Evolutionary conservation across 2,113 vertebrate species (phyloP).

Genomic region (Festucalex cinctus): DNA sequence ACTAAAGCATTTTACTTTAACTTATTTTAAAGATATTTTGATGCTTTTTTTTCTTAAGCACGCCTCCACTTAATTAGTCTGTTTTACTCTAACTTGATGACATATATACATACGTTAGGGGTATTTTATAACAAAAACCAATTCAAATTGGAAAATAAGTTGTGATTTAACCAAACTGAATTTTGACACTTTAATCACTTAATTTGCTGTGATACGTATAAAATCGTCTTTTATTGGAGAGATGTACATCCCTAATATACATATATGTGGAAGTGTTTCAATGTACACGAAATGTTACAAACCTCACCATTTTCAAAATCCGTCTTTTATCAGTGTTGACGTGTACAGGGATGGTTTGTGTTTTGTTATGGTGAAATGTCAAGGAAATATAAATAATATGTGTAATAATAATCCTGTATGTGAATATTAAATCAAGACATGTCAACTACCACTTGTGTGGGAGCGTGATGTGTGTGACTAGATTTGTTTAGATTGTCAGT

Average conservation of each 20-base stretch:
- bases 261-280: neutral
- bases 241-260: neutral
- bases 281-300: neutral
- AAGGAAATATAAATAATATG: constrained; percentile 44
- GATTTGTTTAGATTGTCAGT: too few species aligned
- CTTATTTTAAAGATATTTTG: neutral
- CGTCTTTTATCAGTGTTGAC: neutral
- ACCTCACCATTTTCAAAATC: neutral
- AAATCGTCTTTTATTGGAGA: too few species aligned
- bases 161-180: too few species aligned
- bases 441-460: constrained; percentile 13
- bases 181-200: too few species aligned
- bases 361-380: constrained; percentile 71
- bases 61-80: neutral
- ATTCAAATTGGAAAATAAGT: too few species aligned
- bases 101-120: neutral
- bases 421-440: constrained; percentile 67
- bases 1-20: neutral
- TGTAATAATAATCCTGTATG: constrained; percentile 61
- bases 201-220: too few species aligned
- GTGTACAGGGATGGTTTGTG: neutral
- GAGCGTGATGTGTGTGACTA: neutral
- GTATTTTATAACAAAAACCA: too few species aligned
- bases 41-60: neutral
- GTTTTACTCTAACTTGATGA: neutral